These are phyloP conservation scores for Lasioglossum leucozonium DNA, from an alignment of 2,888 invertebrate species.

Conservation along the genomic window DNA sequence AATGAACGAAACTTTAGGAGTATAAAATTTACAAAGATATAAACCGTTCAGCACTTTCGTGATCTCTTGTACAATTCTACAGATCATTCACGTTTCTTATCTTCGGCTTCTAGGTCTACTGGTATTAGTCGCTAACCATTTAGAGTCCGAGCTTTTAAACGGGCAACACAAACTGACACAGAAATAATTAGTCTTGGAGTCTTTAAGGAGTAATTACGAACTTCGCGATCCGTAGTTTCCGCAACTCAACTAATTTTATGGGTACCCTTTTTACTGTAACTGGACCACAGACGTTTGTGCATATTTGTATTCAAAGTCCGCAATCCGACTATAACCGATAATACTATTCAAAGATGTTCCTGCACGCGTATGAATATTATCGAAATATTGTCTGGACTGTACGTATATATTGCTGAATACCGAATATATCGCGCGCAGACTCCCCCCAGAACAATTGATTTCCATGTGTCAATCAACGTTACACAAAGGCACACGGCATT, in stretches of 20 bases:
- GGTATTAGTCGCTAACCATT: not conserved
- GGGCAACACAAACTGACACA: not conserved
- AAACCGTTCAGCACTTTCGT: conserved; percentile 20
- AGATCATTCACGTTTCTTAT: not conserved
- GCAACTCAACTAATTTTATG: not conserved
- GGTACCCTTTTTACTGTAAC: not conserved
- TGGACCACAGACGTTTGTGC: not conserved
- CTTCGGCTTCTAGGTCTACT: not conserved
- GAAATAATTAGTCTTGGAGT: not conserved
- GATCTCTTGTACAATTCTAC: not conserved
- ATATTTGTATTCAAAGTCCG: not conserved
- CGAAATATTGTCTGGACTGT: not conserved
- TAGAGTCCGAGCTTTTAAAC: not conserved
- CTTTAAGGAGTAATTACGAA: not conserved
- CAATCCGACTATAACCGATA: not conserved
- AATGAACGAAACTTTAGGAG: conserved; percentile 25
- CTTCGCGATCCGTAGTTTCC: not conserved
- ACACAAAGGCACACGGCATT: conserved; percentile 59
- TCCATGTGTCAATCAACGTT: conserved; percentile 36
- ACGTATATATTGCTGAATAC: not conserved
- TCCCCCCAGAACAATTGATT: not conserved
- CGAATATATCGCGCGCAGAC: not conserved
- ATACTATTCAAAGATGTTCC: conserved; percentile 13
- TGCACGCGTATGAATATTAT: conserved; percentile 16
- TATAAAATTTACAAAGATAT: conserved; percentile 48